A percentile compares a stretch with the other conserved stretches of the same genome.
Conservation (phyloP, 2,797 vertebrate species). For the Lagorchestes hirsutus region DNA sequence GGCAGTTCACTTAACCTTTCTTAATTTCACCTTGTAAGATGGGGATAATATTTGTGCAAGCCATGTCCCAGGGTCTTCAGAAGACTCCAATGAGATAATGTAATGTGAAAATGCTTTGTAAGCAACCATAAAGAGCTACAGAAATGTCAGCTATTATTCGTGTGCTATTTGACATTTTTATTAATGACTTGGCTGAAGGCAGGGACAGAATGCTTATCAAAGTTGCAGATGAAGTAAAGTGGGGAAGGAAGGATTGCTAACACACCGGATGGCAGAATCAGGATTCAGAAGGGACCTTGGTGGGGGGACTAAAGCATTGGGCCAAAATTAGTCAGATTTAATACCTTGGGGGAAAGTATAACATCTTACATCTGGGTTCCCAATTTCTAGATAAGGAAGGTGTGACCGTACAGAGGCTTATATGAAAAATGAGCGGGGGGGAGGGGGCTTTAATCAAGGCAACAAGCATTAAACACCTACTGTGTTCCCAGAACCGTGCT, state of each 20-base stretch:
- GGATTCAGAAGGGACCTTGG: neutral
- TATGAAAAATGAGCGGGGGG: neutral
- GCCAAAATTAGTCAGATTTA: neutral
- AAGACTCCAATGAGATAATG: neutral
- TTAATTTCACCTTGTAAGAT: neutral
- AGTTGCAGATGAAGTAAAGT: neutral
- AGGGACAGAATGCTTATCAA: neutral
- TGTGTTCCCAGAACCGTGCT: neutral
- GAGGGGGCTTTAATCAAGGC: neutral
- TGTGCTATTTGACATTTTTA: neutral
- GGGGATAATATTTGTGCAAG: neutral
- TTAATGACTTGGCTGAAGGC: neutral
- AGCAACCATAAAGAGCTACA: constrained; percentile 5
- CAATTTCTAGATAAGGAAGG: neutral
- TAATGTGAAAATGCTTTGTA: neutral
- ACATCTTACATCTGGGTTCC: neutral
- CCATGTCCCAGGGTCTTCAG: neutral
- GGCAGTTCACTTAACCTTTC: neutral
- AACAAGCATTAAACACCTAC: neutral
- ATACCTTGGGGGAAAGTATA: neutral
- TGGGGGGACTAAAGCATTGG: neutral
- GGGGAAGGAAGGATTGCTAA: neutral
- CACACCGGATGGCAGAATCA: neutral
- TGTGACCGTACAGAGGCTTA: neutral
- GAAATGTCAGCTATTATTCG: neutral